phyloP scores from a whole-genome alignment of 2,888 invertebrate species.

The Gibbula magus region DNA sequence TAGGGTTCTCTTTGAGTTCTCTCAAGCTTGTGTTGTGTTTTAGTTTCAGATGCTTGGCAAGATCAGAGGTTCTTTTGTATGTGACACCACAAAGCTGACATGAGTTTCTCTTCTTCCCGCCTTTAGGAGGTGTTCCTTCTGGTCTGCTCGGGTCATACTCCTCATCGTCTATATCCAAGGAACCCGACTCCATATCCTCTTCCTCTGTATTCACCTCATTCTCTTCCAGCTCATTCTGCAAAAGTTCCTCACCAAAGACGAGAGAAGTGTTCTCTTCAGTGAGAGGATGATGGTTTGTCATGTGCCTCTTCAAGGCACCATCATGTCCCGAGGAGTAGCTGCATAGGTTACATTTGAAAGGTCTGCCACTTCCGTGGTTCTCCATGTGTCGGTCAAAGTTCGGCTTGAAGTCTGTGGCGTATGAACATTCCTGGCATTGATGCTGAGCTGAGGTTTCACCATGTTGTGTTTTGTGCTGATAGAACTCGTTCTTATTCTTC shows the following conservation, averaged over 20 bases:
- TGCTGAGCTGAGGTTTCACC: slow-evolving; percentile 29
- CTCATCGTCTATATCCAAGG: slow-evolving; percentile 20
- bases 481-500: slow-evolving; percentile 80
- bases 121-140: not conserved
- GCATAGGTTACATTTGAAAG: slow-evolving; percentile 65
- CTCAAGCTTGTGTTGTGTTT: slow-evolving; percentile 66
- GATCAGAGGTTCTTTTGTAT: slow-evolving; percentile 69
- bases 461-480: slow-evolving; percentile 85
- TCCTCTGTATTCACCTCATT: slow-evolving; percentile 26
- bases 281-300: slow-evolving; percentile 64
- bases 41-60: slow-evolving; percentile 71
- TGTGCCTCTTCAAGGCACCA: slow-evolving; percentile 67
- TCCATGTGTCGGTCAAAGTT: slow-evolving; percentile 92
- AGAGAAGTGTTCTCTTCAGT: slow-evolving; percentile 42
- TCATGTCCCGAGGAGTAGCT: slow-evolving; percentile 67
- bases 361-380: slow-evolving; percentile 54
- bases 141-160: slow-evolving; percentile 24
- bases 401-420: slow-evolving; percentile 92
- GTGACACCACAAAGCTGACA: slow-evolving; percentile 58
- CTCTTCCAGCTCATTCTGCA: slow-evolving; percentile 32
- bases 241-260: slow-evolving; percentile 31
- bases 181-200: slow-evolving; percentile 8
- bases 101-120: slow-evolving; percentile 21
- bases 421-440: slow-evolving; percentile 85
- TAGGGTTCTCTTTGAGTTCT: slow-evolving; percentile 41